These are phyloP conservation scores for Salvelinus alpinus DNA, from an alignment of 2,113 vertebrate species.

Conservation along the genomic window DNA sequence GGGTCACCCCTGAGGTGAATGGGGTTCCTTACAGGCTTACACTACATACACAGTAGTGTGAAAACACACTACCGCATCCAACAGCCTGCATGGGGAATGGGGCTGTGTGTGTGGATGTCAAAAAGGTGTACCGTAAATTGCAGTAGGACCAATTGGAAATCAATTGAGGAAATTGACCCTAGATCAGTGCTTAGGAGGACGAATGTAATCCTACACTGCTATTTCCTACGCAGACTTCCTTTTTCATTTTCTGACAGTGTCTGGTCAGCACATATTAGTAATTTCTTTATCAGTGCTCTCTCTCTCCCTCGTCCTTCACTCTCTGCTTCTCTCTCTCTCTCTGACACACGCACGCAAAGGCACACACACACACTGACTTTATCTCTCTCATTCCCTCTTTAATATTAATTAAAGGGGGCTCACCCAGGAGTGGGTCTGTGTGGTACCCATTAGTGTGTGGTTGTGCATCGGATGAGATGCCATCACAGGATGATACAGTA, in stretches of 20 bases:
- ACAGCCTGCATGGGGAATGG: neutral
- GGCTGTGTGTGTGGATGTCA: neutral
- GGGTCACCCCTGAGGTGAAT: neutral
- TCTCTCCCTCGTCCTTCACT: too few species aligned
- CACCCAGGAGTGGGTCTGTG: too few species aligned
- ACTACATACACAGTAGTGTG: neutral
- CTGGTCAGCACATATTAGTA: conserved; percentile 60
- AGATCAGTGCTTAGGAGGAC: neutral
- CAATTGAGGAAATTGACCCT: neutral
- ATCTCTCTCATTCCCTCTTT: too few species aligned
- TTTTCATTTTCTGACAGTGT: conserved; percentile 55
- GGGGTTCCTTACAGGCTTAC: too few species aligned
- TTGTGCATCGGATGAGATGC: too few species aligned
- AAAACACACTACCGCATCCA: neutral
- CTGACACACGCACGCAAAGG: too few species aligned
- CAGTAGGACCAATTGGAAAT: neutral
- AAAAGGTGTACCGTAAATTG: too few species aligned
- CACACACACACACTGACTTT: too few species aligned
- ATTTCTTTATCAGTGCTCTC: conserved; percentile 59
- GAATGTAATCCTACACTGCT: neutral
- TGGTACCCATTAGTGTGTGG: too few species aligned
- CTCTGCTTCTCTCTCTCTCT: too few species aligned
- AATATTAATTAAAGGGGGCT: too few species aligned
- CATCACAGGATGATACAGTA: conserved; percentile 6
- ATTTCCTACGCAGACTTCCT: conserved; percentile 40